A percentile compares a stretch with the other conserved stretches of the same genome.
Conservation (phyloP, 2,113 vertebrate species). For the Hemibagrus wyckioides region DNA sequence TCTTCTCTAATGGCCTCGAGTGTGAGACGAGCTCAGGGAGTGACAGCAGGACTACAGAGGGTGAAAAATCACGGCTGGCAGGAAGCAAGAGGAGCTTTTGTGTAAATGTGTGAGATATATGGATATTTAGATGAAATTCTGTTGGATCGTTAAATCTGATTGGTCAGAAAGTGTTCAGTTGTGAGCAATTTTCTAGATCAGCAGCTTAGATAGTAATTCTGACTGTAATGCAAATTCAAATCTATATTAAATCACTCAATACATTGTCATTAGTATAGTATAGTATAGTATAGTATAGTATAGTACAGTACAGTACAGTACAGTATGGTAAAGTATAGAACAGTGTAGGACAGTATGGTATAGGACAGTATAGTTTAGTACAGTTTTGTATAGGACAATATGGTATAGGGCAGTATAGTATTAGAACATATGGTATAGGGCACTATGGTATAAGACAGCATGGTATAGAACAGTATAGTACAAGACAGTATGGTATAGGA, state of each 20-base stretch:
- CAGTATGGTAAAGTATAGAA: neutral
- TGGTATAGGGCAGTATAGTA: neutral
- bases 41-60: constrained; percentile 37
- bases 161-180: neutral
- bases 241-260: neutral
- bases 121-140: neutral
- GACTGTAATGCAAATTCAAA: neutral
- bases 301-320: neutral
- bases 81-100: constrained; percentile 14
- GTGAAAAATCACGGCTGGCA: constrained; percentile 39
- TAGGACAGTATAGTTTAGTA: too few species aligned
- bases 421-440: too few species aligned
- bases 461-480: too few species aligned
- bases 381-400: neutral
- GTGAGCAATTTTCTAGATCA: neutral
- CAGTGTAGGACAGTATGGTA: neutral
- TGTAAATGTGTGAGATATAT: constrained; percentile 7
- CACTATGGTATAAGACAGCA: too few species aligned
- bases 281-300: neutral
- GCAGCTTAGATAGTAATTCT: neutral
- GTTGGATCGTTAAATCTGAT: neutral
- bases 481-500: neutral
- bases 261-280: neutral
- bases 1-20: constrained; percentile 30
- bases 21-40: constrained; percentile 32